phyloP scores from a whole-genome alignment of 1,140 invertebrate species.

The Pseudomyrmex pallidus region DNA sequence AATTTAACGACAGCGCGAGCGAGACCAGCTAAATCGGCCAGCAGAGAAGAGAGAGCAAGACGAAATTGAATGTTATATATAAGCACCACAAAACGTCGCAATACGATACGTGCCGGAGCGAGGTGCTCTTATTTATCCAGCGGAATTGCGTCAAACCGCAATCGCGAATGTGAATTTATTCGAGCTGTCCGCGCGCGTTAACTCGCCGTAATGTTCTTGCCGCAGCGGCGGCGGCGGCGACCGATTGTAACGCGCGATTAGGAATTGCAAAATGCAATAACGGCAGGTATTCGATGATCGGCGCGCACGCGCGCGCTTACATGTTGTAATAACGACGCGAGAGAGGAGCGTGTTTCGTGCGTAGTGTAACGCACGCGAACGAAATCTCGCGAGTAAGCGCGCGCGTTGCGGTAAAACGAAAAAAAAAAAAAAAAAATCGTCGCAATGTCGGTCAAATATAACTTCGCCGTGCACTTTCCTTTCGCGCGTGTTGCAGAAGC shows the following conservation, averaged over 20 bases:
- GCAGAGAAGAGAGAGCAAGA: background rate
- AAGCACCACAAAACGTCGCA: constrained; percentile 8
- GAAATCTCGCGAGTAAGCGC: constrained; percentile 50
- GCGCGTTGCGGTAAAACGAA: background rate
- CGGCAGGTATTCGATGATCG: constrained; percentile 3
- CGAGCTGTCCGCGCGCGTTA: constrained; percentile 4
- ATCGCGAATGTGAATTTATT: constrained; percentile 33
- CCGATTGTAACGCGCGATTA: constrained; percentile 43
- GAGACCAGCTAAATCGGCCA: no score
- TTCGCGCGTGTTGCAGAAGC: constrained; percentile 10
- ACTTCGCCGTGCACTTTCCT: constrained; percentile 28
- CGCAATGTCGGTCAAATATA: constrained; percentile 64
- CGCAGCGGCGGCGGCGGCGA: background rate
- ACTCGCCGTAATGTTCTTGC: constrained; percentile 1
- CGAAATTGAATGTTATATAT: background rate
- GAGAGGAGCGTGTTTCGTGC: background rate
- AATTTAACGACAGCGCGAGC: no score
- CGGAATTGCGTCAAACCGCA: constrained; percentile 44
- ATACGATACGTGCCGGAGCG: background rate
- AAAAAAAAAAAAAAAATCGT: constrained; percentile 11
- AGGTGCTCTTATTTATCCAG: constrained; percentile 25
- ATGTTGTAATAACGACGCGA: background rate
- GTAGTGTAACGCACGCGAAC: constrained; percentile 2
- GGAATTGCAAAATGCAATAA: constrained; percentile 39
- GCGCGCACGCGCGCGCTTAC: background rate